phyloP scores from a whole-genome alignment of 2,888 invertebrate genomes.

The Caenorhabditis becei region DNA sequence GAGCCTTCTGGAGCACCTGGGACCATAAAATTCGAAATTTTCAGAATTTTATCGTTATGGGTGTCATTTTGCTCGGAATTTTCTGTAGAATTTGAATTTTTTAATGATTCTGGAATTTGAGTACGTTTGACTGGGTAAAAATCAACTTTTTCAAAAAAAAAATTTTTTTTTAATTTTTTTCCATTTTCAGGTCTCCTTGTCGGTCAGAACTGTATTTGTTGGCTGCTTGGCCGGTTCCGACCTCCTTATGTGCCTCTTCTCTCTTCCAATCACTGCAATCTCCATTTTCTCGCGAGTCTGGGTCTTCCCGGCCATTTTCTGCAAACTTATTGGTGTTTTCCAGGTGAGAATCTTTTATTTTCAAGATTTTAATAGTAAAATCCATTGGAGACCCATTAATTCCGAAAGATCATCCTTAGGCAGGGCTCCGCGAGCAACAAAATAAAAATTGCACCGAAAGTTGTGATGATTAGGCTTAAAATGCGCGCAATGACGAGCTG shows the following conservation, averaged over 20 bases:
- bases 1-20: background rate
- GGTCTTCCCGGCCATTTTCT: constrained; percentile 78
- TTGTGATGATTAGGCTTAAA: background rate
- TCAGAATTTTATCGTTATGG: background rate
- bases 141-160: too few relatives aligned
- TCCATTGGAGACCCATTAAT: background rate
- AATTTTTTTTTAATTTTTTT: too few relatives aligned
- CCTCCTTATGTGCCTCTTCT: constrained; percentile 75
- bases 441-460: too few relatives aligned
- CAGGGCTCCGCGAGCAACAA: too few relatives aligned
- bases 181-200: constrained; percentile 80
- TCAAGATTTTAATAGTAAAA: background rate
- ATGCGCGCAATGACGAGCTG: background rate
- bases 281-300: constrained; percentile 78
- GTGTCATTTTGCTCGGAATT: too few relatives aligned
- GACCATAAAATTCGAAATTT: too few relatives aligned
- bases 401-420: too few relatives aligned
- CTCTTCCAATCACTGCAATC: constrained; percentile 79
- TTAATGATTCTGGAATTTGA: too few relatives aligned
- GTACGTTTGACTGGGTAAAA: too few relatives aligned
- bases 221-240: constrained; percentile 74
- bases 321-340: constrained; percentile 79
- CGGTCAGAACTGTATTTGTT: constrained; percentile 76
- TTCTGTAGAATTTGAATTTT: too few relatives aligned
- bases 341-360: constrained; percentile 69